Base-by-base conservation (phyloP, 2,113 vertebrate species). In the Morone saxatilis region DNA sequence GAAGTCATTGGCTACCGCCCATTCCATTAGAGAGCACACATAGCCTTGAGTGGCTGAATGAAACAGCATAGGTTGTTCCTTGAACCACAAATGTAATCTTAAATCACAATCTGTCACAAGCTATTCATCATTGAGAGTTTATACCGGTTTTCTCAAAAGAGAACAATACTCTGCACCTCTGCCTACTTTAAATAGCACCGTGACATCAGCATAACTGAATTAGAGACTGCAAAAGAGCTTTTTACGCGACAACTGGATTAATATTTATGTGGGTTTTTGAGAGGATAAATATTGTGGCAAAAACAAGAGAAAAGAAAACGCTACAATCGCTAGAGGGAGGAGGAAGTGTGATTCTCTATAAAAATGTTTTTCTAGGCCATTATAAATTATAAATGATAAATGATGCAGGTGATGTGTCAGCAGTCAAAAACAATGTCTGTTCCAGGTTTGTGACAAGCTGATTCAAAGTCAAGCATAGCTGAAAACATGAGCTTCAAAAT, bases 301-400 rank as follows among this genome's bases (percentile, higher is more conserved):
- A 87, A 19, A 10, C 9, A 1, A 56, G 13, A 22, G 59, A 8
- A 77, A 85, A 31, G 40, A 41, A 57, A 47, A 50, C 7, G n/a
- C 22, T n/a, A 22, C 1, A 47, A 75, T 48, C 1, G 36, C 77
- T 25, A 45, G 14, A 68, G 59, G 14, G 54, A 75, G 69, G 31
- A 68, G 59, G 78, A 56, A 65, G 76, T 82, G 71, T 87, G 80
- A 81, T 84, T 83, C 45, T 69, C 71, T 70, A 22, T 54, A 61
- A 87, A 31, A 79, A 78, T 61, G 5, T 47, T 66, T 88, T 91
- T 90, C 73, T 80, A 45, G 80, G 89, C 77, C 76, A 69, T 65
- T 17, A 86, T 86, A 40, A 87, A 89, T 87, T 17, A 86, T 86
- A 40, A 87, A 89, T 87, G 59, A 90, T 83, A 77, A 86, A 88